A percentile compares a stretch with the other conserved stretches of the same genome.
Conservation (phyloP, 2,888 invertebrate genomes). For the Brachyopa scutellaris region DNA sequence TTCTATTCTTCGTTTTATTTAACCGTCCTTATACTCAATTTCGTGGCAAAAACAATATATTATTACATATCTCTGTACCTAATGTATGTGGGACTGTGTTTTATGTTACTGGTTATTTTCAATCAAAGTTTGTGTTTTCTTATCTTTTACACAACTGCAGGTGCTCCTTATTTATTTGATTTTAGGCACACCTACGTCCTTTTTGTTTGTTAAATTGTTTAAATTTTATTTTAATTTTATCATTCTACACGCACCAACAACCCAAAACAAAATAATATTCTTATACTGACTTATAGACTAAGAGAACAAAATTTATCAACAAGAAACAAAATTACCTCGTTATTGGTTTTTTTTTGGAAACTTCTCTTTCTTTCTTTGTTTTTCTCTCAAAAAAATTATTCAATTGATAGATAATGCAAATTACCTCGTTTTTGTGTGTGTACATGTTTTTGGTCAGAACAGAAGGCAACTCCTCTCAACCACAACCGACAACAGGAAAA, state of each 20-base stretch:
- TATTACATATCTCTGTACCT: neutral
- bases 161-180: neutral
- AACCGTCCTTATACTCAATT: conserved; percentile 49
- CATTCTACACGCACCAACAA: conserved; percentile 57
- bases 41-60: neutral
- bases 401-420: conserved; percentile 38
- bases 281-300: conserved; percentile 58
- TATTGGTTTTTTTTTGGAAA: conserved; percentile 53
- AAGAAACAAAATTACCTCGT: conserved; percentile 71
- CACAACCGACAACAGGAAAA: conserved; percentile 57
- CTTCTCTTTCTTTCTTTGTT: conserved; percentile 20
- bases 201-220: neutral
- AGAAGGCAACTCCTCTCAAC: conserved; percentile 58
- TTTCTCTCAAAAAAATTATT: conserved; percentile 31
- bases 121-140: neutral
- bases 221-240: neutral
- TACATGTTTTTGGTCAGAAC: conserved; percentile 30
- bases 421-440: conserved; percentile 61
- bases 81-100: neutral
- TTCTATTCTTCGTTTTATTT: too few relatives aligned
- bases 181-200: conserved; percentile 4
- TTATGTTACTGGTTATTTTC: neutral
- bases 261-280: conserved; percentile 38
- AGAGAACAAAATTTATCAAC: conserved; percentile 55
- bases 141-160: neutral